Evolutionary conservation across 2,888 invertebrate genomes (phyloP).

Genomic region (Zeuzera pyrina): DNA sequence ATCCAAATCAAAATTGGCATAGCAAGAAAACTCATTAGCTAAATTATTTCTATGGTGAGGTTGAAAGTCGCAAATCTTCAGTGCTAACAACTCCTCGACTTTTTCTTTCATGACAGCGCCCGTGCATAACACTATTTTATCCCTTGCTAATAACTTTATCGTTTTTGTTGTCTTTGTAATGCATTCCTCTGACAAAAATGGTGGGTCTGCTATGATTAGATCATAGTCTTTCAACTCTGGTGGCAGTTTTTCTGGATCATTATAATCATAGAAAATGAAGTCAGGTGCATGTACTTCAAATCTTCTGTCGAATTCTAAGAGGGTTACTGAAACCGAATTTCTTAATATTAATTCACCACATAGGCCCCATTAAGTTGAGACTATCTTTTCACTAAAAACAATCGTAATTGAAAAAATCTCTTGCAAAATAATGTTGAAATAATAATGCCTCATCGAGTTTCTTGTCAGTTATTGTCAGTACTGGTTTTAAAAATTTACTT

Average conservation of each 20-base stretch:
- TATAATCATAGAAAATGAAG: slow-evolving; percentile 92
- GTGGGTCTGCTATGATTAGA: slow-evolving; percentile 93
- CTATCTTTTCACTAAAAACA: too few relatives aligned
- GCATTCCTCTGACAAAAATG: slow-evolving; percentile 95
- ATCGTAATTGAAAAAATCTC: too few relatives aligned
- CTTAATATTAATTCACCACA: too few relatives aligned
- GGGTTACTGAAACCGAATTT: slow-evolving; percentile 70
- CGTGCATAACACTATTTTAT: slow-evolving; percentile 89
- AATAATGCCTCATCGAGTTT: too few relatives aligned
- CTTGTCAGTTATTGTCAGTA: too few relatives aligned
- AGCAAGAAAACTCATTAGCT: slow-evolving; percentile 94
- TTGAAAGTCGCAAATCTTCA: slow-evolving; percentile 79
- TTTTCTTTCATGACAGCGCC: slow-evolving; percentile 86
- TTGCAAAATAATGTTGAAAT: too few relatives aligned
- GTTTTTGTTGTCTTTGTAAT: slow-evolving; percentile 86
- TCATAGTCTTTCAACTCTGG: slow-evolving; percentile 78
- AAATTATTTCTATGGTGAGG: slow-evolving; percentile 92
- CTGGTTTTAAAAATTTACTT: too few relatives aligned
- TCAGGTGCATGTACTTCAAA: slow-evolving; percentile 85
- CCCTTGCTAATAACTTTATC: slow-evolving; percentile 80
- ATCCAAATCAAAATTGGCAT: slow-evolving; percentile 88
- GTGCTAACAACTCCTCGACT: slow-evolving; percentile 74
- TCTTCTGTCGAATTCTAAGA: slow-evolving; percentile 89
- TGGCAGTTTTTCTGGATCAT: slow-evolving; percentile 79
- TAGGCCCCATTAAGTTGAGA: too few relatives aligned